phyloP scores from a whole-genome alignment of 2,888 invertebrate genomes.

The Mimachlamys varia region DNA sequence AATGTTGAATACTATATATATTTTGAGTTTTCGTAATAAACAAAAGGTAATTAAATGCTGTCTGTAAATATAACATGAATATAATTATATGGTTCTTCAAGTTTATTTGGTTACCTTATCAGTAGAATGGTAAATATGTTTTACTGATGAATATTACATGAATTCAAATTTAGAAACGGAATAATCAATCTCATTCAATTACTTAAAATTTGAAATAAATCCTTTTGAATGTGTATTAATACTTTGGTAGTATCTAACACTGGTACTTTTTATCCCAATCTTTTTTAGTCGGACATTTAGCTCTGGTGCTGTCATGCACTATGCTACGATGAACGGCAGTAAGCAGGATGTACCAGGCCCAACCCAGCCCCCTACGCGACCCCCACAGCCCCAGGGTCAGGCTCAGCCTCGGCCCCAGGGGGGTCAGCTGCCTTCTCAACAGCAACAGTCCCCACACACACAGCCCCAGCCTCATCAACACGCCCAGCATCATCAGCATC shows the following conservation, averaged over 20 bases:
- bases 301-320: constrained; percentile 74
- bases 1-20: too few relatives aligned
- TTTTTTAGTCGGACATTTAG: constrained; percentile 72
- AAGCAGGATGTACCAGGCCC: constrained; percentile 41
- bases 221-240: not conserved
- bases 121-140: too few relatives aligned
- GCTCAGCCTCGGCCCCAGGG: constrained; percentile 53
- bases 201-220: too few relatives aligned
- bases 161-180: too few relatives aligned
- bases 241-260: not conserved
- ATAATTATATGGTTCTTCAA: too few relatives aligned
- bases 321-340: constrained; percentile 73
- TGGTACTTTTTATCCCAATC: not conserved
- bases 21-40: too few relatives aligned
- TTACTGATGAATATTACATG: too few relatives aligned
- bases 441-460: constrained; percentile 52
- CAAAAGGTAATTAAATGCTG: too few relatives aligned
- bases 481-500: constrained; percentile 48
- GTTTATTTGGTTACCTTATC: too few relatives aligned
- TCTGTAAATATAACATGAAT: too few relatives aligned
- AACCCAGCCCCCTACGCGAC: constrained; percentile 43
- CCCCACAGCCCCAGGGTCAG: constrained; percentile 57
- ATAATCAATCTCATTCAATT: too few relatives aligned
- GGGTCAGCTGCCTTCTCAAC: constrained; percentile 44
- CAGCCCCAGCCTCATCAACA: constrained; percentile 57